phyloP scores from a whole-genome alignment of 2,888 invertebrate species.

The Leucophora obtusa region DNA sequence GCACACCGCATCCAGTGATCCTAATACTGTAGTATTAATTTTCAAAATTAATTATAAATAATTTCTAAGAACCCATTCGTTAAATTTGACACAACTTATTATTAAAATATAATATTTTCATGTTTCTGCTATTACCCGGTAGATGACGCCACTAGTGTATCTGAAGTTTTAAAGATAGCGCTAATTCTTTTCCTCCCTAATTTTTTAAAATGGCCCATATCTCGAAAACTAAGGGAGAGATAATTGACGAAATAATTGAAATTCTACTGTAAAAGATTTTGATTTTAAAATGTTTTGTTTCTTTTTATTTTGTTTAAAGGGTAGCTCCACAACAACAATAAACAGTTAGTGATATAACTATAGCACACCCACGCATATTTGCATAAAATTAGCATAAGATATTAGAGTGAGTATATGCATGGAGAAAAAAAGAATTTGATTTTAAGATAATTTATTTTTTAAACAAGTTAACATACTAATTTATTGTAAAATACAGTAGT shows the following conservation, averaged over 20 bases:
- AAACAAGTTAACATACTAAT: slow-evolving; percentile 6
- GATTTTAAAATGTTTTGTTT: background rate
- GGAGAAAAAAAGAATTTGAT: background rate
- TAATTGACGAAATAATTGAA: slow-evolving; percentile 1
- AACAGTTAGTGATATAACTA: background rate
- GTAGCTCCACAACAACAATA: slow-evolving; percentile 24
- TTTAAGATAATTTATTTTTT: background rate
- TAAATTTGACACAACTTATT: no score
- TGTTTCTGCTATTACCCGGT: no score
- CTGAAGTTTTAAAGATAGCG: no score
- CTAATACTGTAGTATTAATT: no score
- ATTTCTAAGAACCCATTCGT: no score
- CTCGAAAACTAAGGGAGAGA: no score
- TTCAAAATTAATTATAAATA: no score
- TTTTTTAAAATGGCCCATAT: no score
- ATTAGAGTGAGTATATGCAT: slow-evolving; percentile 4
- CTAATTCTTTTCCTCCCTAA: no score
- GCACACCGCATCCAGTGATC: no score
- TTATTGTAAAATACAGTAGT: background rate
- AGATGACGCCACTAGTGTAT: no score
- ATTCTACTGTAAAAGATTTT: background rate
- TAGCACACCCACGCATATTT: slow-evolving; percentile 55
- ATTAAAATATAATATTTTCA: no score
- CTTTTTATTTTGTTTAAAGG: slow-evolving; percentile 2
- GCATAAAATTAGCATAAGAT: slow-evolving; percentile 50